Evolutionary conservation across 2,113 vertebrate genomes (phyloP).

Genomic region (Oceanodroma tethys): DNA sequence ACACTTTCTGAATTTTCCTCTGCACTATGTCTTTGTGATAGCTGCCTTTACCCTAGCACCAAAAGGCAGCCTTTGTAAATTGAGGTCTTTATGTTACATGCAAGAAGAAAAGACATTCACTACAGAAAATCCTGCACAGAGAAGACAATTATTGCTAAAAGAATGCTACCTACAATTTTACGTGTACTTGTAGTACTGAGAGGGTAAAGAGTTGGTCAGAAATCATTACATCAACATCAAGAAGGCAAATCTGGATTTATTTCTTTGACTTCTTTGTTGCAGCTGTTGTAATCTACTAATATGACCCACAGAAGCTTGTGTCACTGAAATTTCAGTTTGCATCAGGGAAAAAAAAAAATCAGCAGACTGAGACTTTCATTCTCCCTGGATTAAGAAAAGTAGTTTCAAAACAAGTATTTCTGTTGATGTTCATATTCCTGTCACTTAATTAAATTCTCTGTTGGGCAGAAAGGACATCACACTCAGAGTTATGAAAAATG

Average conservation of each 20-base stretch:
- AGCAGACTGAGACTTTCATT: neutral
- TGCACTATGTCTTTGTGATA: neutral
- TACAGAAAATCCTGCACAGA: neutral
- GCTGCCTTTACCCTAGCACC: neutral
- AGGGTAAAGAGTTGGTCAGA: neutral
- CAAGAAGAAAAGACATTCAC: neutral
- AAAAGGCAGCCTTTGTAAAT: neutral
- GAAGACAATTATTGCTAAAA: neutral
- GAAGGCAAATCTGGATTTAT: neutral
- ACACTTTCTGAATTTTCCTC: neutral
- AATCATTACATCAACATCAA: neutral
- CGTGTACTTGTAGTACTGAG: neutral
- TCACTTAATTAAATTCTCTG: neutral
- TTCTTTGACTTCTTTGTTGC: neutral
- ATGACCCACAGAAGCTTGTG: neutral
- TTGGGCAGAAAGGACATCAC: neutral
- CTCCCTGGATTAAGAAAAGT: neutral
- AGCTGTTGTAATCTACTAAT: neutral
- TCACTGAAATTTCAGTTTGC: neutral
- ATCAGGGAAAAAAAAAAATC: neutral
- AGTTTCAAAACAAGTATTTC: neutral
- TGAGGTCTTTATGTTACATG: neutral
- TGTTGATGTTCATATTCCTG: neutral
- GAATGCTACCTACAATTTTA: neutral
- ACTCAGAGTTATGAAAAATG: neutral